phyloP scores from a whole-genome alignment of 2,113 vertebrate genomes.

The Chionomys nivalis region DNA sequence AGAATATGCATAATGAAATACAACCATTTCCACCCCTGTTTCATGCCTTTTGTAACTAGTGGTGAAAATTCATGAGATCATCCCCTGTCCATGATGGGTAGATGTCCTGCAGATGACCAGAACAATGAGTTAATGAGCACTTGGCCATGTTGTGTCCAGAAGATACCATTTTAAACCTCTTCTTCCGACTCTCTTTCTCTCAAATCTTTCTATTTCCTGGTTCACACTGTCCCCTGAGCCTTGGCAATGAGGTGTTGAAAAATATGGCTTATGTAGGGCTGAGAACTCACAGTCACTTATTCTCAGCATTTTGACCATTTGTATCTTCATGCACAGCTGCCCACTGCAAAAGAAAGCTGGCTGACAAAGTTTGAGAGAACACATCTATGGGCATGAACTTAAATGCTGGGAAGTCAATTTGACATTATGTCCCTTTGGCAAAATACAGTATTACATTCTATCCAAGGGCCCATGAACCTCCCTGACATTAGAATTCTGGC shows the following conservation, averaged over 20 bases:
- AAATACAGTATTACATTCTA: neutral
- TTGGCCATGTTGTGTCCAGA: neutral
- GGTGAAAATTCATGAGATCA: neutral
- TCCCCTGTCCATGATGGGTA: neutral
- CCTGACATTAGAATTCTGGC: neutral
- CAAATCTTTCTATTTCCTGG: neutral
- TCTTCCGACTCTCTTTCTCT: neutral
- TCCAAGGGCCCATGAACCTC: neutral
- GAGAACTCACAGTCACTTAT: neutral
- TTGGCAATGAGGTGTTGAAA: neutral
- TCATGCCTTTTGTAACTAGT: neutral
- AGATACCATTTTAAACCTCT: neutral
- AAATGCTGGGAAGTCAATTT: neutral
- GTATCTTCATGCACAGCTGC: neutral
- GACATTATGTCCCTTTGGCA: neutral
- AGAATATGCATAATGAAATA: neutral
- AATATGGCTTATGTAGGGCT: neutral
- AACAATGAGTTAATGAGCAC: neutral
- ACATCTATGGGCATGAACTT: neutral
- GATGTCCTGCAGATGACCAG: neutral
- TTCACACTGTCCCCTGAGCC: neutral
- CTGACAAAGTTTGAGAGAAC: neutral
- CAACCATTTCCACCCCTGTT: neutral
- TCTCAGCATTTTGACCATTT: neutral
- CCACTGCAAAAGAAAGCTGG: neutral